Base-by-base conservation (phyloP, 2,888 invertebrate species). In the Calephelis perditalis region DNA sequence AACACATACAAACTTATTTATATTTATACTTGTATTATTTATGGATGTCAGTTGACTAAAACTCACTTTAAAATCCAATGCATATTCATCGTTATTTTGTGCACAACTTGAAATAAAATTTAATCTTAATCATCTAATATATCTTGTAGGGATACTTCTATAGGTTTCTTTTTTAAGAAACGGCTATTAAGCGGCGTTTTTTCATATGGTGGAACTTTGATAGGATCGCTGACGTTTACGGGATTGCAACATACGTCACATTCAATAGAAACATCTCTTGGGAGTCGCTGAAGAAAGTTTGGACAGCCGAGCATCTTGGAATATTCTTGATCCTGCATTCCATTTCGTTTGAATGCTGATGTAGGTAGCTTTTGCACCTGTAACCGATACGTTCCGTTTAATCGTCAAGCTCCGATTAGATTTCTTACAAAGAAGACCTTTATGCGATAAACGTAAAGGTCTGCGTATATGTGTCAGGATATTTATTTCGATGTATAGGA, bases 311-410 rank as follows among this genome's bases (percentile, higher is more conserved):
- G 73, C 59, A 74, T 63, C 71, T 76, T 80, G 60, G 89, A 87
- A 74, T 86, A 82, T 68, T 87, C 86, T 71, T 86, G 85, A 68
- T 89, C 89, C 70, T 89, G 89, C 79, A 88, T 84, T 65, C 89
- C 89, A 69, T 89, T 89, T 61, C 89, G 85, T 75, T 88, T 89
- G 78, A 89, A 88, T 63, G 87, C 86, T 64, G 81, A 69, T 65
- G 85, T 82, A 62, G 89, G 89, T 67, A 88, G 72, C 75, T 75
- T 70, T 69, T 73, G 74, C 68, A 89, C 88, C 89, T 89, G 89
- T 74, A 89, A 89, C 73, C 77, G 73, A 83, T 70, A 77, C 73
- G 70, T 67, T 68, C 76, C 70, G 65, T 79, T 82, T 77, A 81
- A 46, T 45, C 56, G 11, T 36, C 43, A 59, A 44, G 43, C 56